Base-by-base conservation (phyloP, 1,140 invertebrate genomes). In the Pachyrhynchus sulphureomaculatus region DNA sequence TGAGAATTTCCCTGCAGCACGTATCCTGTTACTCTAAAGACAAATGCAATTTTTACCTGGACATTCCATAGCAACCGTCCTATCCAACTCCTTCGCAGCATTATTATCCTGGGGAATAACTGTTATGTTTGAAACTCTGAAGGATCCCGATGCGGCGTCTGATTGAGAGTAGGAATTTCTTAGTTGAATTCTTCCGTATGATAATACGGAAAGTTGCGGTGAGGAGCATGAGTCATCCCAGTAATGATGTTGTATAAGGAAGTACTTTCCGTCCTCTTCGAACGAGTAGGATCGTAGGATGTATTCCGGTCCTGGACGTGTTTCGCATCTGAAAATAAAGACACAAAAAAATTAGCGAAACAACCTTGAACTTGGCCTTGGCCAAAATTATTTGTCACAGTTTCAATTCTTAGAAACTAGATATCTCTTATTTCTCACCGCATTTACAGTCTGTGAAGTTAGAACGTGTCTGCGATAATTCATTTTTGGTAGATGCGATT, bases 221-320 rank as follows among this genome's bases (percentile, higher is more conserved):
- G 78, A 73, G 21, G 80, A 82, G 72, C 86, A 88, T 0, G 82
- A 85, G 29, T 85, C 82, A 58, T 87, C 86, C 18, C 76, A 79
- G 68, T 87, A 87, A 69, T 84, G 80, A 68, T 81, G 84, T 39
- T 85, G 79, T 2, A 81, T 67, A 13, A 86, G 64, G 1, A 78
- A 69, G 71, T 86, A 87, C 0, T 78, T 81, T 0, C 79, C 77
- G 51, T 83, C 83, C 20, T 80, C 68, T 29, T 78, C 79, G 66
- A 87, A 86, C 2, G 76, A 79, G 62, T 87, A 87, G 55, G 82
- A 83, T 13, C 86, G 75, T 13, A 87, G 79, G 2, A 87, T 66
- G 64, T 83, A 87, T 65, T 84, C 82, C 0, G 85, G 84, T 0
- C 86, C 86, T 1, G 84, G 78, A 3, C 83, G 73, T 26, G 80